These are phyloP conservation scores for Mechanitis mazaeus DNA, from an alignment of 2,888 invertebrate species.

Conservation along the genomic window DNA sequence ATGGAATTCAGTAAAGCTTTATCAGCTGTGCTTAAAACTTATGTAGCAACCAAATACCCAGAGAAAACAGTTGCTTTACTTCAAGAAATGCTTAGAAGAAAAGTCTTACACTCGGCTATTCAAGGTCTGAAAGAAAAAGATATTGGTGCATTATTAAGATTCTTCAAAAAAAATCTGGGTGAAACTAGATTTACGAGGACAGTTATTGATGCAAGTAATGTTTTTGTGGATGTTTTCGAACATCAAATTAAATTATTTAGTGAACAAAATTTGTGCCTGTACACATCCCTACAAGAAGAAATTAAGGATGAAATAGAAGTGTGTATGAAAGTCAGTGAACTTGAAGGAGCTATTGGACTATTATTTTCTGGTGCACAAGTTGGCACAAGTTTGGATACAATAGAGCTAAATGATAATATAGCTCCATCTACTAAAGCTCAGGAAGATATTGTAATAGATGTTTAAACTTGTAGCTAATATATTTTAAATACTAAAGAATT, in stretches of 20 bases:
- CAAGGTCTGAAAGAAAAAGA: slow-evolving; percentile 82
- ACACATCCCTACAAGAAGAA: slow-evolving; percentile 77
- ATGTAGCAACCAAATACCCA: slow-evolving; percentile 80
- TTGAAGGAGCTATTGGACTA: slow-evolving; percentile 83
- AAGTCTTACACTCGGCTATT: slow-evolving; percentile 85
- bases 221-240: slow-evolving; percentile 86
- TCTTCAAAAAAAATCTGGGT: slow-evolving; percentile 84
- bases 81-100: slow-evolving; percentile 90
- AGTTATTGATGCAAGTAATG: slow-evolving; percentile 83
- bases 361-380: slow-evolving; percentile 78
- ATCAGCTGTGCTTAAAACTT: slow-evolving; percentile 79
- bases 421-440: slow-evolving; percentile 67
- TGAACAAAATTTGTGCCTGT: slow-evolving; percentile 77
- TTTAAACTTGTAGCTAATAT: slow-evolving; percentile 38
- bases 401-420: slow-evolving; percentile 50
- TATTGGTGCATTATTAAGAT: slow-evolving; percentile 82
- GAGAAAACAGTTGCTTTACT: slow-evolving; percentile 87
- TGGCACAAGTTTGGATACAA: slow-evolving; percentile 51
- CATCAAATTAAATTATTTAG: slow-evolving; percentile 79
- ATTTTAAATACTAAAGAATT: slow-evolving; percentile 9
- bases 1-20: slow-evolving; percentile 90
- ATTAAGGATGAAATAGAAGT: slow-evolving; percentile 82
- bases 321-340: slow-evolving; percentile 77
- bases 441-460: slow-evolving; percentile 77
- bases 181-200: slow-evolving; percentile 85